Percentiles rank a stretch among this genome's conserved stretches.
Conservation (phyloP, 2,113 vertebrate species). For the Hippopotamus amphibius region DNA sequence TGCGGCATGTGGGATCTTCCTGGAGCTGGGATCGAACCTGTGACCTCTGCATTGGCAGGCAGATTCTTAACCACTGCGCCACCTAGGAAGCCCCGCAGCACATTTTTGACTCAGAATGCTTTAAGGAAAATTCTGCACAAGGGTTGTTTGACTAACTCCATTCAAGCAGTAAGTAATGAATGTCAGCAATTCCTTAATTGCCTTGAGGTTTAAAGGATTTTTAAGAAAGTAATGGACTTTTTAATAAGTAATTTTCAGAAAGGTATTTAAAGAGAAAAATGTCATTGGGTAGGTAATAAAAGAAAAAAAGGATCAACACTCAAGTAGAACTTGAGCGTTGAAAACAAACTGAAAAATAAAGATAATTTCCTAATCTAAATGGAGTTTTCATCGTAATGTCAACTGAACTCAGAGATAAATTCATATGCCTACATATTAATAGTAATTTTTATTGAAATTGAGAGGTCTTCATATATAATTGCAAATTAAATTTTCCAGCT, state of each 20-base stretch:
- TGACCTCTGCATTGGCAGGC: too few species aligned
- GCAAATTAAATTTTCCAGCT: not conserved
- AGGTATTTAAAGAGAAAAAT: not conserved
- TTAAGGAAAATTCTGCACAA: not conserved
- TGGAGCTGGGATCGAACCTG: too few species aligned
- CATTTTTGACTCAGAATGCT: not conserved
- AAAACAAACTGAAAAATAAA: not conserved
- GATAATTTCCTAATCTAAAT: not conserved
- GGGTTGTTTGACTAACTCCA: not conserved
- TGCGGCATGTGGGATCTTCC: too few species aligned
- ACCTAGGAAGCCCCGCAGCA: too few species aligned
- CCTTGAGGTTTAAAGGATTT: constrained; percentile 65
- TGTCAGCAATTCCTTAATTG: constrained; percentile 67
- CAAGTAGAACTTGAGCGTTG: not conserved
- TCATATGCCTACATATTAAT: not conserved
- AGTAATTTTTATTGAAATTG: not conserved
- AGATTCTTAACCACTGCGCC: too few species aligned
- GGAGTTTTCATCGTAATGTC: not conserved
- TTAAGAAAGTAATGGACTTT: constrained; percentile 49
- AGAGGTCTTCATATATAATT: not conserved
- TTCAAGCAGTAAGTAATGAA: constrained; percentile 54
- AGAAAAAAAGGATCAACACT: not conserved
- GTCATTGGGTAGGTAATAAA: not conserved
- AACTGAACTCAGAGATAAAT: not conserved
- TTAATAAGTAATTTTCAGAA: constrained; percentile 59